phyloP scores from a whole-genome alignment of 2,113 vertebrate genomes.

The Cyprinodon tularosa region DNA sequence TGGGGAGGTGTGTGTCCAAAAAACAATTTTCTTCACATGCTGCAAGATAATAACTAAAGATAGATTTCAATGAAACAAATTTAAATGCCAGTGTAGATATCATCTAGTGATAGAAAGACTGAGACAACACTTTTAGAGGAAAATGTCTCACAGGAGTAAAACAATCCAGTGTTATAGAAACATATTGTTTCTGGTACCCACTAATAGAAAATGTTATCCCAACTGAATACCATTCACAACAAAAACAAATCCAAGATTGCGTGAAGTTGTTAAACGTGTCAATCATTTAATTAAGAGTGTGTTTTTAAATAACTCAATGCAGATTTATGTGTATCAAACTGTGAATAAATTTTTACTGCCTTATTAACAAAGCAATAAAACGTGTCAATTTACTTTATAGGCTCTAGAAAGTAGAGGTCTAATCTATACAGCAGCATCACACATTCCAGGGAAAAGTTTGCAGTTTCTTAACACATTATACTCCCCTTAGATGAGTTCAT shows the following conservation, averaged over 20 bases:
- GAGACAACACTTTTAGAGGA: constrained; percentile 23
- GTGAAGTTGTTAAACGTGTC: constrained; percentile 18
- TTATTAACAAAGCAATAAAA: constrained; percentile 13
- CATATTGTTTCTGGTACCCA: constrained; percentile 31
- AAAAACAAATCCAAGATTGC: constrained; percentile 27
- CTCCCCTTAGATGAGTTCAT: background rate
- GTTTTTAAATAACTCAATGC: constrained; percentile 16
- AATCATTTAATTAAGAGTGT: constrained; percentile 31
- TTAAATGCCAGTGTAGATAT: constrained; percentile 41
- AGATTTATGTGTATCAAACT: constrained; percentile 19
- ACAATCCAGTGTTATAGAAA: constrained; percentile 38
- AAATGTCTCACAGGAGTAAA: constrained; percentile 50
- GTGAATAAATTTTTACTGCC: constrained; percentile 6
- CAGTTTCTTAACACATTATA: background rate
- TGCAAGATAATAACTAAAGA: constrained; percentile 21
- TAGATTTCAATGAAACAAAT: constrained; percentile 27
- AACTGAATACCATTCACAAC: constrained; percentile 39
- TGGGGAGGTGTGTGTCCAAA: background rate
- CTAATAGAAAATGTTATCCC: background rate
- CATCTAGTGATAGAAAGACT: constrained; percentile 26
- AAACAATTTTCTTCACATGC: constrained; percentile 6
- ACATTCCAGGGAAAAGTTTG: constrained; percentile 1
- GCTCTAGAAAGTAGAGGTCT: background rate
- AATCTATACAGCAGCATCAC: background rate
- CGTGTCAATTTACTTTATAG: constrained; percentile 5